Percentiles rank a stretch among this genome's conserved stretches.
Evolutionary conservation across 2,888 invertebrate species (phyloP).

Genomic region (Bruchidius siliquastri): DNA sequence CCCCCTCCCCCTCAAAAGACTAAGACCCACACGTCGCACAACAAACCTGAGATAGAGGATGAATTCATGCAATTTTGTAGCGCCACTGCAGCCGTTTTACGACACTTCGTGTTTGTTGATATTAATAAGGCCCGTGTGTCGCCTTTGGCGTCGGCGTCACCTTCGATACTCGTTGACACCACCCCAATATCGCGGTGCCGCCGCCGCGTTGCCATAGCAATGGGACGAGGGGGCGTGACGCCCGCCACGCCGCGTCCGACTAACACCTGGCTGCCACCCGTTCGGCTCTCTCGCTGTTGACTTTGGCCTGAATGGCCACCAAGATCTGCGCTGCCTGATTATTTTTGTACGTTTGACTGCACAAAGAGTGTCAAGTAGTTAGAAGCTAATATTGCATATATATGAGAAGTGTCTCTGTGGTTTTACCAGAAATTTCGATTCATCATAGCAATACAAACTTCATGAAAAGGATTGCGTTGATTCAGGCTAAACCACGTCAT

Average conservation of each 20-base stretch:
- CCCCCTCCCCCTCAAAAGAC: no score
- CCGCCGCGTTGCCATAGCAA: slow-evolving; percentile 39
- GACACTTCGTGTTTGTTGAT: no score
- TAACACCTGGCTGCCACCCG: slow-evolving; percentile 35
- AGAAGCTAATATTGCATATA: background rate
- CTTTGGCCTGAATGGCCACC: background rate
- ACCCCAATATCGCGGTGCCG: background rate
- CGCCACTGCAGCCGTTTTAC: no score
- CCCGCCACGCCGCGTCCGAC: background rate
- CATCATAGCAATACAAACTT: no score
- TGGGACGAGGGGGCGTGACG: slow-evolving; percentile 35
- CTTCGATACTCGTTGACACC: background rate
- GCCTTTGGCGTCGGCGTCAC: background rate
- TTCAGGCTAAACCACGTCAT: no score
- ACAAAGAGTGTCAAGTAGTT: background rate
- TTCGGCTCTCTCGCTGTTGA: background rate
- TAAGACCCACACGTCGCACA: no score
- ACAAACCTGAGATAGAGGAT: no score
- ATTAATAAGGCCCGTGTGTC: background rate
- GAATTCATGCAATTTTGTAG: no score
- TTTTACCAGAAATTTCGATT: no score
- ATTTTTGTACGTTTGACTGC: background rate
- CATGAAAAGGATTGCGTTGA: no score
- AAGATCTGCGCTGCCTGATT: background rate
- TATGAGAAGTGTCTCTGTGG: no score